Conservation (phyloP, 2,797 vertebrate genomes). For the Tenualosa thibaudeaui region DNA sequence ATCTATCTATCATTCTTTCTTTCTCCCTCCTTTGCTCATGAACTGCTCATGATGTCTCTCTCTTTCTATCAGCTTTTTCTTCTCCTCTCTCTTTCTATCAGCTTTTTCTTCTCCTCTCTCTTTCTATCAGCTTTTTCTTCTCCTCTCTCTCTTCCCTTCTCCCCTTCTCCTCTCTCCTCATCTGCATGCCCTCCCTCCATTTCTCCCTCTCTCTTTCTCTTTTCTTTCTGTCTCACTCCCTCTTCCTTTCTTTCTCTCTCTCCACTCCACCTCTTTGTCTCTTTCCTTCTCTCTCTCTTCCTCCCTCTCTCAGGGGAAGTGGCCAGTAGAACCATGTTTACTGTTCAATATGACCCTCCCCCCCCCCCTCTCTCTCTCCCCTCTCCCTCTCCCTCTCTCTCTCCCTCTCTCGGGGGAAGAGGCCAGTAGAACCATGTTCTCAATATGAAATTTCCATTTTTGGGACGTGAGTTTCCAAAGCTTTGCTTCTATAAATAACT, state of each 20-base stretch:
- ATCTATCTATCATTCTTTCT: no score
- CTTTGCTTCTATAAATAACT: background rate
- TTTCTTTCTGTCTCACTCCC: background rate
- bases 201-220: background rate
- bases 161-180: background rate
- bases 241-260: background rate
- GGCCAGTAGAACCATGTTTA: no score
- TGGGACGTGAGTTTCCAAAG: background rate
- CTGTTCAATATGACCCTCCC: background rate
- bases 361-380: background rate
- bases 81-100: no score
- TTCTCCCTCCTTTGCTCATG: no score
- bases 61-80: no score
- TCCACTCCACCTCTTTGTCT: no score
- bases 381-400: background rate
- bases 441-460: constrained; percentile 15
- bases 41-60: no score
- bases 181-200: background rate
- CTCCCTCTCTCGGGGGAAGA: background rate
- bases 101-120: no score
- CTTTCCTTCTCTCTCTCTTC: background rate
- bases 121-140: no score
- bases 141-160: background rate
- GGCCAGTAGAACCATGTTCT: background rate
- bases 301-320: background rate